phyloP scores from a whole-genome alignment of 2,888 invertebrate species.

The Diarsia mendica region DNA sequence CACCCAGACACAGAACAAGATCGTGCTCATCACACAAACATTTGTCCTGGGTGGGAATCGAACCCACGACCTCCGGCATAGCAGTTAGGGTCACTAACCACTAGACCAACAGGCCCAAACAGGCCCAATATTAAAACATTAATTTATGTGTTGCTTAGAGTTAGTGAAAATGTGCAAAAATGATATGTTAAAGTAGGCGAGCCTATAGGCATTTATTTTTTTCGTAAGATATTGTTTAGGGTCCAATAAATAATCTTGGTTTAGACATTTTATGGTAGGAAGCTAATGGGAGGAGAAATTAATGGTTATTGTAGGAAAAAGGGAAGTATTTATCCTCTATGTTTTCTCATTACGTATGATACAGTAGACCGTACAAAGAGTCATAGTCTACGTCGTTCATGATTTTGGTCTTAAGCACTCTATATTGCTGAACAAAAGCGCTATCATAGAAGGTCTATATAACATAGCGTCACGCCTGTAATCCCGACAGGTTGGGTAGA shows the following conservation, averaged over 20 bases:
- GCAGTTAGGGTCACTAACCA: too few species aligned
- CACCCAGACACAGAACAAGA: too few species aligned
- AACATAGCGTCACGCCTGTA: too few species aligned
- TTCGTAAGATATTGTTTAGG: constrained; percentile 13
- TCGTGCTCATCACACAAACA: too few species aligned
- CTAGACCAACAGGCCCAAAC: too few species aligned
- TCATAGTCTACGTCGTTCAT: too few species aligned
- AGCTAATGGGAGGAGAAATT: constrained; percentile 23
- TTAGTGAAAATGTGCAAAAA: background rate
- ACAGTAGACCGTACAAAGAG: background rate
- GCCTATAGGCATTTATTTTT: background rate
- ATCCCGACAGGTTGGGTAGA: too few species aligned
- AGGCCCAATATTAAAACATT: background rate
- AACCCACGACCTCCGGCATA: too few species aligned
- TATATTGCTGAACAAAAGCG: background rate
- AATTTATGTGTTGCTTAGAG: background rate
- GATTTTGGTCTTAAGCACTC: too few species aligned
- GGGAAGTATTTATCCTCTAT: background rate
- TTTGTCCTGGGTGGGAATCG: too few species aligned
- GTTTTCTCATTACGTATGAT: background rate
- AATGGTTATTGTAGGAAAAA: constrained; percentile 26
- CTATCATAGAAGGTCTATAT: background rate
- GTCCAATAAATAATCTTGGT: constrained; percentile 34
- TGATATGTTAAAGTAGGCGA: background rate
- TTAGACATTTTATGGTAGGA: constrained; percentile 26